Evolutionary conservation across 1,140 invertebrate genomes (phyloP).

Genomic region (Drosophila fuyamai): DNA sequence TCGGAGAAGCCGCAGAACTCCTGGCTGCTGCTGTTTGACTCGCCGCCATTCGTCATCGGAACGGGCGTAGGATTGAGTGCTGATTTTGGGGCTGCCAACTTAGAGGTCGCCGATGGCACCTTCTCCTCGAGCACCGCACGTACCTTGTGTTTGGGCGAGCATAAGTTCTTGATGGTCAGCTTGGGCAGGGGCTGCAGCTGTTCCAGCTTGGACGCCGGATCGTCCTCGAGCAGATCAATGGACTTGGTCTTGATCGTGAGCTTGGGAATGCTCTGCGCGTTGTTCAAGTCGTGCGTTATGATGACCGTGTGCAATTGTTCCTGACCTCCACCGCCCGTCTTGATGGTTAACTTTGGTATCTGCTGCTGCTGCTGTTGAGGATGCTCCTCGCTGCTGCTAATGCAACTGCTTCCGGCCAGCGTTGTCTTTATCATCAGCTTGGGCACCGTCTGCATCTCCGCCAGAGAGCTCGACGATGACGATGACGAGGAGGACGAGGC

Average conservation of each 20-base stretch:
- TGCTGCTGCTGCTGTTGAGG: constrained; percentile 40
- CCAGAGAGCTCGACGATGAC: constrained; percentile 52
- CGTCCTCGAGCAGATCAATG: constrained; percentile 38
- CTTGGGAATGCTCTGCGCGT: constrained; percentile 77
- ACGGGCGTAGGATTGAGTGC: constrained; percentile 7
- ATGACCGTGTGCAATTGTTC: constrained; percentile 75
- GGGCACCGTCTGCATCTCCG: constrained; percentile 60
- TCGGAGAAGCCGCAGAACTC: constrained; percentile 72
- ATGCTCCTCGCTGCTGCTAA: constrained; percentile 39
- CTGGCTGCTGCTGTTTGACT: constrained; percentile 62
- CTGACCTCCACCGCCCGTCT: constrained; percentile 45
- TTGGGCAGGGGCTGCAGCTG: constrained; percentile 67
- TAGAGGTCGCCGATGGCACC: constrained; percentile 35
- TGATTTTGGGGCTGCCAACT: constrained; percentile 26
- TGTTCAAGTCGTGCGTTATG: constrained; percentile 69
- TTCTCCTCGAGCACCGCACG: constrained; percentile 76
- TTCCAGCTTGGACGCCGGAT: constrained; percentile 15
- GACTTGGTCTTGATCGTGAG: constrained; percentile 72
- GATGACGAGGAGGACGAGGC: constrained; percentile 55
- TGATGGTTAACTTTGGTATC: constrained; percentile 81
- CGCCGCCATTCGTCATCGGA: constrained; percentile 59
- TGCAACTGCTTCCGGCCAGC: constrained; percentile 60
- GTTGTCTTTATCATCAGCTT: constrained; percentile 83
- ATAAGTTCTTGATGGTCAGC: constrained; percentile 79
- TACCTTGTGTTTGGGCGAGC: constrained; percentile 75